Percentiles rank a stretch among this genome's conserved stretches.
Evolutionary conservation across 2,797 vertebrate genomes (phyloP).

Genomic region (Chromobotia macracanthus): DNA sequence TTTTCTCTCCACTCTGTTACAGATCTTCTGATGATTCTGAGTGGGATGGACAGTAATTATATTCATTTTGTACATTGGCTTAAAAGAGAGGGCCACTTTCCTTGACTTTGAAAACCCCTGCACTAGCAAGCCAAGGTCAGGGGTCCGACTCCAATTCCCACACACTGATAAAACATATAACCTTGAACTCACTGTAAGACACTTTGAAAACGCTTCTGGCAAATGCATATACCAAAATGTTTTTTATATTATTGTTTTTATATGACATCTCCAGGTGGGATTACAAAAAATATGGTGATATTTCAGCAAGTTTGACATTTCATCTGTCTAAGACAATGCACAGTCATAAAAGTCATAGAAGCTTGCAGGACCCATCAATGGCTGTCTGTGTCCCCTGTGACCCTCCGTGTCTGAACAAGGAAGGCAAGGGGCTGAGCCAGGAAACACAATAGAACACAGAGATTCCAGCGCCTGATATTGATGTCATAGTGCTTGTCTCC

Average conservation of each 20-base stretch:
- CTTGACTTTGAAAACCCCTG: no score
- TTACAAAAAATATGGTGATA: constrained; percentile 50
- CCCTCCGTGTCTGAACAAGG: constrained; percentile 51
- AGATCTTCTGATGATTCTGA: no score
- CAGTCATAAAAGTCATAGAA: constrained; percentile 40
- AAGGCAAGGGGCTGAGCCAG: constrained; percentile 6
- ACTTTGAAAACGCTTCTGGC: no score
- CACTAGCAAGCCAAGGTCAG: no score
- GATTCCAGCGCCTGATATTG: constrained; percentile 55
- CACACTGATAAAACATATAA: no score
- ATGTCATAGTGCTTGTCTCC: constrained; percentile 64
- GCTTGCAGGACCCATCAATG: constrained; percentile 59
- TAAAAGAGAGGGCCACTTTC: no score
- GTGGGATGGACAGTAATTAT: no score
- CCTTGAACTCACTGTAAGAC: no score
- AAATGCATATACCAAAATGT: no score
- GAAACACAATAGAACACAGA: constrained; percentile 66
- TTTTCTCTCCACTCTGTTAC: no score
- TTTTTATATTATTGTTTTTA: not conserved
- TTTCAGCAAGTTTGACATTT: constrained; percentile 11
- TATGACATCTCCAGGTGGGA: not conserved
- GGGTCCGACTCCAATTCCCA: no score
- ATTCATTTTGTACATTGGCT: no score
- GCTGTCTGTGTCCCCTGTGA: constrained; percentile 58
- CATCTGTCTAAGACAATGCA: constrained; percentile 54